A percentile compares a stretch with the other conserved stretches of the same genome.
phyloP scores from a whole-genome alignment of 2,797 vertebrate species.

The Craterocephalus amniculus region DNA sequence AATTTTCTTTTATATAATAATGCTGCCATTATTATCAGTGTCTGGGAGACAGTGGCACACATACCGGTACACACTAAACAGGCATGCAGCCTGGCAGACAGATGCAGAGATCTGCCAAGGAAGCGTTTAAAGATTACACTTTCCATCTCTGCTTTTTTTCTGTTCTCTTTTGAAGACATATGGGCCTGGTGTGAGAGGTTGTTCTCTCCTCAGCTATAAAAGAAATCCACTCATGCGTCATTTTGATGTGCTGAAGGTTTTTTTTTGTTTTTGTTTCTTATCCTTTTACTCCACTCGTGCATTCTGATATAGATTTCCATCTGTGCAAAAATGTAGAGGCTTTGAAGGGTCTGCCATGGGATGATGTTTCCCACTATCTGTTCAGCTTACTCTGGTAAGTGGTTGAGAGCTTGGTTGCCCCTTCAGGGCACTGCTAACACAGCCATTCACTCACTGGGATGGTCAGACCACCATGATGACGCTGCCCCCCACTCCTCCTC shows the following conservation, averaged over 20 bases:
- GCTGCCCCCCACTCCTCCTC: conserved; percentile 52
- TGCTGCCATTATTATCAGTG: conserved; percentile 37
- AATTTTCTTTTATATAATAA: not conserved
- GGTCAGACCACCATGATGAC: conserved; percentile 80
- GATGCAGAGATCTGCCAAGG: conserved; percentile 35
- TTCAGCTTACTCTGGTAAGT: conserved; percentile 61
- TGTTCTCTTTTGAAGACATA: conserved; percentile 41
- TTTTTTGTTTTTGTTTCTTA: no score
- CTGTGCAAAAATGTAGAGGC: conserved; percentile 9
- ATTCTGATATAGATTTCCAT: conserved; percentile 27
- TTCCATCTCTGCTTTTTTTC: no score
- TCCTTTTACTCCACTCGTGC: conserved; percentile 19
- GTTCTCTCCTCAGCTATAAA: conserved; percentile 45
- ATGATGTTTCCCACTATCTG: conserved; percentile 60
- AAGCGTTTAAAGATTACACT: conserved; percentile 62
- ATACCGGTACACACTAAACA: conserved; percentile 7
- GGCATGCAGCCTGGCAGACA: conserved; percentile 3
- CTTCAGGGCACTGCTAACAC: conserved; percentile 69
- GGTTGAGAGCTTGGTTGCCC: conserved; percentile 71
- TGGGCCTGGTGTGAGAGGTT: conserved; percentile 51
- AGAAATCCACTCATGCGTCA: conserved; percentile 24
- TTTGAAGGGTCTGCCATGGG: conserved; percentile 32
- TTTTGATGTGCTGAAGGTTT: conserved; percentile 55
- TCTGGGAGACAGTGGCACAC: conserved; percentile 32
- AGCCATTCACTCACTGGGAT: conserved; percentile 74